These are phyloP conservation scores for Anolis carolinensis DNA, from an alignment of 2,113 vertebrate species.

Conservation along the genomic window DNA sequence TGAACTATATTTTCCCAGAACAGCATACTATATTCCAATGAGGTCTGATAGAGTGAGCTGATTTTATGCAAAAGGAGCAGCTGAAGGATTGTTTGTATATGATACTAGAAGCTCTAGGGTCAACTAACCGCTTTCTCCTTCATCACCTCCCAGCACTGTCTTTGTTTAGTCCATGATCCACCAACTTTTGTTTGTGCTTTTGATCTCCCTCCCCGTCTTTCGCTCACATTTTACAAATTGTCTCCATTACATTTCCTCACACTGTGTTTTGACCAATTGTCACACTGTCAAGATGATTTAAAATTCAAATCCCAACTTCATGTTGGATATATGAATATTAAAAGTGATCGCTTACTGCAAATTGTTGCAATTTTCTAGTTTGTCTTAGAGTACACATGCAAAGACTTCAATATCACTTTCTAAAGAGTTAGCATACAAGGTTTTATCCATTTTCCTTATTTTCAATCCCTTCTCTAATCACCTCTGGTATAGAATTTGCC, in stretches of 20 bases:
- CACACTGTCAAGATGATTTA: background rate
- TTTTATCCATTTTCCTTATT: background rate
- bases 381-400: slow-evolving; percentile 27
- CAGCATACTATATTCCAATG: background rate
- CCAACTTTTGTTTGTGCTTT: background rate
- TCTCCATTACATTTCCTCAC: background rate
- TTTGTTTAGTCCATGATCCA: background rate
- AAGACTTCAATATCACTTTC: background rate
- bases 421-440: background rate
- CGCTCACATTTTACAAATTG: background rate
- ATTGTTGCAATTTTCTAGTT: background rate
- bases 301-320: slow-evolving; percentile 16
- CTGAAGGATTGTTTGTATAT: background rate
- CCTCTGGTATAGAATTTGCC: background rate
- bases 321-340: slow-evolving; percentile 64
- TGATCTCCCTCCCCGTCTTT: background rate
- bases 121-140: background rate
- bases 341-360: slow-evolving; percentile 47
- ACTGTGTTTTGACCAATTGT: background rate
- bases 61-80: background rate
- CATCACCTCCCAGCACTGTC: background rate
- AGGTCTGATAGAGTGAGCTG: background rate
- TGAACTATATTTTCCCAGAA: background rate
- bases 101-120: background rate
- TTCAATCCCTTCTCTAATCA: background rate